Percentiles rank a stretch among this genome's conserved stretches.
Conservation (phyloP, 2,888 invertebrate genomes). For the Thymelicus acteon region DNA sequence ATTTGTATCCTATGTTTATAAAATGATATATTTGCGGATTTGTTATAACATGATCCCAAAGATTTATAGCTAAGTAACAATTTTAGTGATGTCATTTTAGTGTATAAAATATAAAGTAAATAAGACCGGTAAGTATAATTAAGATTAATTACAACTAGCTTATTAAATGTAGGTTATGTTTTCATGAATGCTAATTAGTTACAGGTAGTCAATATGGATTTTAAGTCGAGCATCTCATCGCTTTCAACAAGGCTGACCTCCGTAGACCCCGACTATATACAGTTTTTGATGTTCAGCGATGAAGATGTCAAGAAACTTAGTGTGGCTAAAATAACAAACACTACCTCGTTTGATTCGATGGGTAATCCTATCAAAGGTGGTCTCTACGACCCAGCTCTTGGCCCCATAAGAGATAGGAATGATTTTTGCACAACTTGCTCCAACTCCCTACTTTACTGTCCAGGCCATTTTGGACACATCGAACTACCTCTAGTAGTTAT, state of each 20-base stretch:
- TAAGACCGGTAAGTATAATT: slow-evolving; percentile 3
- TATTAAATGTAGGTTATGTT: slow-evolving; percentile 25
- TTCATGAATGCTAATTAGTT: neutral
- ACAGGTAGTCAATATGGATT: slow-evolving; percentile 57
- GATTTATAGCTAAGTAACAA: no score
- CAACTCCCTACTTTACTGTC: slow-evolving; percentile 87
- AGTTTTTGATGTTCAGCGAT: slow-evolving; percentile 89
- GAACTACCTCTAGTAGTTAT: slow-evolving; percentile 94
- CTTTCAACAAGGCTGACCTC: slow-evolving; percentile 60
- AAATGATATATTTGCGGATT: no score
- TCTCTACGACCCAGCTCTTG: slow-evolving; percentile 95
- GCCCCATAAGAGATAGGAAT: slow-evolving; percentile 85
- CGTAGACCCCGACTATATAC: slow-evolving; percentile 73
- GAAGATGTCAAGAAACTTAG: slow-evolving; percentile 92
- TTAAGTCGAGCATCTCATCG: slow-evolving; percentile 60
- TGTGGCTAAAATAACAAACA: slow-evolving; percentile 91
- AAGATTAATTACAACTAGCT: neutral
- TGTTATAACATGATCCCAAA: no score
- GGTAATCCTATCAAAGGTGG: slow-evolving; percentile 94
- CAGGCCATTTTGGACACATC: slow-evolving; percentile 98
- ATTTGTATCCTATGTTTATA: no score
- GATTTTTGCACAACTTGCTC: slow-evolving; percentile 94
- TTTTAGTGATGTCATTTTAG: no score
- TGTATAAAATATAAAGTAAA: neutral
- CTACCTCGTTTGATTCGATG: slow-evolving; percentile 91